Conservation (phyloP, 2,797 vertebrate species). For the Thaleichthys pacificus region DNA sequence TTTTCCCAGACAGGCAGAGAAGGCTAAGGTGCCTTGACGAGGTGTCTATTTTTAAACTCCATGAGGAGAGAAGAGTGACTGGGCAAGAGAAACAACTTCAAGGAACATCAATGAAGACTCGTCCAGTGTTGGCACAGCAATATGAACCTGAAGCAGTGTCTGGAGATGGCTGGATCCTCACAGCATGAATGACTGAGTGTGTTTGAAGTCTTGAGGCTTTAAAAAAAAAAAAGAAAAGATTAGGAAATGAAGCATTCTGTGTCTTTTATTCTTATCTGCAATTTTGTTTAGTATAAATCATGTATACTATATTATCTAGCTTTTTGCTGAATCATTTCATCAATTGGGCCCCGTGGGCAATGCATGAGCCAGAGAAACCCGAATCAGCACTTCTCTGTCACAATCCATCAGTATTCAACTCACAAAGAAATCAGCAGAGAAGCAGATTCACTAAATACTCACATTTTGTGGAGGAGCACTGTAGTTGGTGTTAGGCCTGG, state of each 20-base stretch:
- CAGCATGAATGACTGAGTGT: conserved; percentile 94
- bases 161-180: conserved; percentile 53
- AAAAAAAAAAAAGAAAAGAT: background rate
- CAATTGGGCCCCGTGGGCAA: background rate
- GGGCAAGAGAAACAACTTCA: conserved; percentile 11
- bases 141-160: too few relatives aligned
- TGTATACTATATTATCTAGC: too few relatives aligned
- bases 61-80: conserved; percentile 40
- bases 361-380: background rate
- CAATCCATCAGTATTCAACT: conserved; percentile 1
- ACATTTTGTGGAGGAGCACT: conserved; percentile 75
- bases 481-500: conserved; percentile 75
- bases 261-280: background rate
- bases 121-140: conserved; percentile 59
- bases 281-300: background rate
- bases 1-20: background rate
- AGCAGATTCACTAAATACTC: conserved; percentile 39
- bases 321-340: too few relatives aligned
- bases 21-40: background rate
- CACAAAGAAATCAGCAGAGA: background rate
- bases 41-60: background rate
- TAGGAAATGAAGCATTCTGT: background rate
- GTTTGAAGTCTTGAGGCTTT: conserved; percentile 91
- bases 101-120: conserved; percentile 32
- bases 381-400: background rate